Conservation (phyloP, 2,888 invertebrate species). For the Microctonus aethiopoides region DNA sequence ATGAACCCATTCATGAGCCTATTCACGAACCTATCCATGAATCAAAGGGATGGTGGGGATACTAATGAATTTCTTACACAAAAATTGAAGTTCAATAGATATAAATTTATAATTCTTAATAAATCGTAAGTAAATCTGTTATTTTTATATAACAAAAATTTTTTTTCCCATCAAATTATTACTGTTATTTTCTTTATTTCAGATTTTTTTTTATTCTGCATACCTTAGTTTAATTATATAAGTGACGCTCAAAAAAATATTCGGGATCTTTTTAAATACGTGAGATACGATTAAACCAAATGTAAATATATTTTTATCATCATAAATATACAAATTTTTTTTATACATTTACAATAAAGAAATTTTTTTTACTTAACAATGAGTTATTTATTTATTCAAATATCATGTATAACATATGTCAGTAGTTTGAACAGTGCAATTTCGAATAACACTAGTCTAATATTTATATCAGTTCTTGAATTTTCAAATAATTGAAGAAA, state of each 20-base stretch:
- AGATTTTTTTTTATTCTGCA: background rate
- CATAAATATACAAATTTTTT: constrained; percentile 20
- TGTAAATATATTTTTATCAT: constrained; percentile 37
- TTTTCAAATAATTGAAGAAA: too few species aligned
- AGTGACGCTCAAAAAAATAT: background rate
- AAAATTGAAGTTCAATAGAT: background rate
- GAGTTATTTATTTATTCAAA: constrained; percentile 16
- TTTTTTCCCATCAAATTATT: background rate
- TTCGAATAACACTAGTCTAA: too few species aligned
- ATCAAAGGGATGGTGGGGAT: constrained; percentile 51
- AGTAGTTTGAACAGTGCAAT: too few species aligned
- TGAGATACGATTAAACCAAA: constrained; percentile 22
- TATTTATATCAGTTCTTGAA: too few species aligned
- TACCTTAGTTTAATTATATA: background rate
- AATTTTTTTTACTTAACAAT: constrained; percentile 4
- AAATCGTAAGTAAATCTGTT: background rate
- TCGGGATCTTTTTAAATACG: background rate
- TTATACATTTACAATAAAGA: constrained; percentile 27
- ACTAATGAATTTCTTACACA: constrained; percentile 35
- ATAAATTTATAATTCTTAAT: background rate
- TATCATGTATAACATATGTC: background rate
- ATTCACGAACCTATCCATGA: constrained; percentile 48
- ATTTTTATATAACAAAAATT: too few species aligned
- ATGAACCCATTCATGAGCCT: constrained; percentile 45
- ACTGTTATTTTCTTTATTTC: background rate